Evolutionary conservation across 1,140 invertebrate genomes (phyloP).

Genomic region (Diabrotica undecimpunctata): DNA sequence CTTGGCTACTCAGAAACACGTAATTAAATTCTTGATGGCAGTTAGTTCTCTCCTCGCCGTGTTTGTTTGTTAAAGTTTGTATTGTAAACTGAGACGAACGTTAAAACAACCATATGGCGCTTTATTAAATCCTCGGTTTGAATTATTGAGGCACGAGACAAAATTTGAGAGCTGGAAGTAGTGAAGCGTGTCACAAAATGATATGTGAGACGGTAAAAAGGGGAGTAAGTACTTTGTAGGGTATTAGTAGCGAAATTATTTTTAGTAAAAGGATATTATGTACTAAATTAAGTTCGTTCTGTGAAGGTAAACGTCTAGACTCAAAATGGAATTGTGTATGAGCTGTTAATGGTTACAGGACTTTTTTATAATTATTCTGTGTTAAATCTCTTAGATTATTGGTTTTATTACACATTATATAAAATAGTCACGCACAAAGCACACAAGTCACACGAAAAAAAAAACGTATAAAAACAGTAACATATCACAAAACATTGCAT

Average conservation of each 20-base stretch:
- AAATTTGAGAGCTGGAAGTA: slow-evolving; percentile 12
- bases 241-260: not conserved
- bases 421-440: too few relatives aligned
- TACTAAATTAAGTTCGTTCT: too few relatives aligned
- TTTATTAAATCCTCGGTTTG: slow-evolving; percentile 19
- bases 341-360: too few relatives aligned
- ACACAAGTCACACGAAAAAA: too few relatives aligned
- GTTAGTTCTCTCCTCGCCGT: not conserved
- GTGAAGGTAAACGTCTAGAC: too few relatives aligned
- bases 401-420: too few relatives aligned
- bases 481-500: too few relatives aligned
- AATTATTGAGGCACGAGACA: slow-evolving; percentile 20
- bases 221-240: not conserved
- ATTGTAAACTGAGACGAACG: slow-evolving; percentile 16
- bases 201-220: not conserved
- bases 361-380: too few relatives aligned
- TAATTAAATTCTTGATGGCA: slow-evolving; percentile 5
- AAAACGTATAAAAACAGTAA: too few relatives aligned
- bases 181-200: not conserved
- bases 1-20: not conserved
- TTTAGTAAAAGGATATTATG: too few relatives aligned
- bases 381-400: too few relatives aligned
- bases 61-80: slow-evolving; percentile 16
- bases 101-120: slow-evolving; percentile 22
- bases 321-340: too few relatives aligned